Percentiles rank a stretch among this genome's conserved stretches.
Evolutionary conservation across 2,113 vertebrate genomes (phyloP).

Genomic region (Colistium nudipinnis): DNA sequence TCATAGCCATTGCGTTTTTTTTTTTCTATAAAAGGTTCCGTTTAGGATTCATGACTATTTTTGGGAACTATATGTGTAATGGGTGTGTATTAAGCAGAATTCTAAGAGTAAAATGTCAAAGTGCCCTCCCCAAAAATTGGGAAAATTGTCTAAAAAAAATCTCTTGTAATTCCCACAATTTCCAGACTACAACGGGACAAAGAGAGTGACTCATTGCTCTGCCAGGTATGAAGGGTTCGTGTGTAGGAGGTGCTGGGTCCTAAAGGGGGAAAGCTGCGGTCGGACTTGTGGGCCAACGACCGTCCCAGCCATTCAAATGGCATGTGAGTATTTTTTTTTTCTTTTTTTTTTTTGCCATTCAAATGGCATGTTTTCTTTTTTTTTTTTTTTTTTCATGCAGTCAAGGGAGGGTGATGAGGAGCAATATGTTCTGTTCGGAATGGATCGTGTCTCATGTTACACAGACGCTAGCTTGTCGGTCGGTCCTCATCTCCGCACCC

Average conservation of each 20-base stretch:
- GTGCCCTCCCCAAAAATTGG: too few species aligned
- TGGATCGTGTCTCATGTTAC: neutral
- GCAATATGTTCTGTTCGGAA: neutral
- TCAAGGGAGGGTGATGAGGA: neutral
- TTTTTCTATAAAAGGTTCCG: too few species aligned
- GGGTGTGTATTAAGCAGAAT: too few species aligned
- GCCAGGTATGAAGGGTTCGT: neutral
- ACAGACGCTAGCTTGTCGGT: conserved; percentile 29
- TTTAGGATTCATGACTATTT: too few species aligned
- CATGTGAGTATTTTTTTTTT: neutral
- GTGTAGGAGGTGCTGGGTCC: neutral
- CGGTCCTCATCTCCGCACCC: conserved; percentile 38
- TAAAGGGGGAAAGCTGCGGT: conserved; percentile 1
- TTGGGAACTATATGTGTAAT: too few species aligned
- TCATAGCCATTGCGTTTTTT: too few species aligned
- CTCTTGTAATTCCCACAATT: neutral
- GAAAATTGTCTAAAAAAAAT: too few species aligned
- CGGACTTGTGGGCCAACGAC: conserved; percentile 9
- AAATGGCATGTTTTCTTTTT: too few species aligned
- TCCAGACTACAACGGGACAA: neutral
- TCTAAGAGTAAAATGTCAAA: too few species aligned
- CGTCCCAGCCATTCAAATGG: conserved; percentile 1
- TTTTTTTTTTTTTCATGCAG: too few species aligned
- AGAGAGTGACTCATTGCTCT: neutral
- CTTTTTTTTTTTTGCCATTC: too few species aligned